Conservation (phyloP, 2,113 vertebrate species). For the Rynchops niger region DNA sequence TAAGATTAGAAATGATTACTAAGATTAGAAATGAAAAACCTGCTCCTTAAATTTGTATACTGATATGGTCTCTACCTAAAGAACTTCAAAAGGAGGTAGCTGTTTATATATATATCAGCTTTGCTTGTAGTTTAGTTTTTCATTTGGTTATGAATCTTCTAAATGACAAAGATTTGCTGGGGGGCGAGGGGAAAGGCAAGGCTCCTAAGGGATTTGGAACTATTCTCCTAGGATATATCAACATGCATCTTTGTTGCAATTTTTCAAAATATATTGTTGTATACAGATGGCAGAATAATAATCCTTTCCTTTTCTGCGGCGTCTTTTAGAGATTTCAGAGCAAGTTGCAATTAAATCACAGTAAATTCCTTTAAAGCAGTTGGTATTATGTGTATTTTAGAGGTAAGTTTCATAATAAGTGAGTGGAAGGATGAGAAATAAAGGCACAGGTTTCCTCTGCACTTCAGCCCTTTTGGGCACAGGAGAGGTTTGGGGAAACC, state of each 20-base stretch:
- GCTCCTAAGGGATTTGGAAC: not conserved
- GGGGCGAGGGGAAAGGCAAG: too few relatives aligned
- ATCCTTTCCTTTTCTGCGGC: not conserved
- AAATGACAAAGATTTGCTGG: not conserved
- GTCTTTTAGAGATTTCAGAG: not conserved
- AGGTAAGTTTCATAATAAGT: not conserved
- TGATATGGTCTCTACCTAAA: not conserved
- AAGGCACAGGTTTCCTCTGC: not conserved
- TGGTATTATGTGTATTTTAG: not conserved
- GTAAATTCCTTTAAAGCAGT: not conserved
- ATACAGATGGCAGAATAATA: not conserved
- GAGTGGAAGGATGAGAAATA: not conserved
- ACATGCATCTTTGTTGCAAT: not conserved
- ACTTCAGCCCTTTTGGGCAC: not conserved
- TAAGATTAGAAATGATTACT: not conserved
- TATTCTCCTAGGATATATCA: not conserved
- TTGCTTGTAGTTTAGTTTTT: not conserved
- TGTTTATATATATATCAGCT: not conserved
- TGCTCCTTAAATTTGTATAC: not conserved
- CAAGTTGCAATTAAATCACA: not conserved
- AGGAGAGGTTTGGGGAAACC: not conserved
- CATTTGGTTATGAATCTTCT: not conserved
- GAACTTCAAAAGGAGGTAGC: not conserved
- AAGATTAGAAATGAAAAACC: not conserved
- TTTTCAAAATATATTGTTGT: not conserved